Percentiles rank a stretch among this genome's conserved stretches.
These are phyloP conservation scores for Hermaeophaga mercurialis DNA, from an alignment of 2,888 invertebrate species.

Conservation along the genomic window DNA sequence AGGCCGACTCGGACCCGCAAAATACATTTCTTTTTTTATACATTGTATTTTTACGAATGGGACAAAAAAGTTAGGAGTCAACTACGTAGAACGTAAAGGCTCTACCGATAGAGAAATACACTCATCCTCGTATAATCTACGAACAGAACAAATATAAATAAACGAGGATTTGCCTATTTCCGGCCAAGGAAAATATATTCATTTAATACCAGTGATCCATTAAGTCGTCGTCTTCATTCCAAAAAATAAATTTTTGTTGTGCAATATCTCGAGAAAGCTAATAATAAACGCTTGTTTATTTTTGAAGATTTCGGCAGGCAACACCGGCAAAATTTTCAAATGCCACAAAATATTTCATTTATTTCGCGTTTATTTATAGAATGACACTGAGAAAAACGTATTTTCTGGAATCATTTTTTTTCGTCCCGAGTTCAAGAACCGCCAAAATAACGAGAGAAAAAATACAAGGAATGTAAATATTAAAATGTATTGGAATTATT, in stretches of 20 bases:
- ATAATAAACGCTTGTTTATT: conserved; percentile 29
- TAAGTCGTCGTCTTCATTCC: conserved; percentile 11
- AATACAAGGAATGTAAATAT: no score
- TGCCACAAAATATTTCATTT: conserved; percentile 14
- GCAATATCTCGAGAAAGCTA: conserved; percentile 25
- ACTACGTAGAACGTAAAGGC: no score
- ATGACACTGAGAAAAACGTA: conserved; percentile 14
- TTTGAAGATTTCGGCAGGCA: conserved; percentile 25
- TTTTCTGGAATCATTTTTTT: conserved; percentile 7
- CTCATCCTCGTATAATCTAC: no score
- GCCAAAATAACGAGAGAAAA: neutral
- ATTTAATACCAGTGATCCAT: neutral
- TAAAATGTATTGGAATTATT: no score
- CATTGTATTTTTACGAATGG: no score
- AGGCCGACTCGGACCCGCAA: no score
- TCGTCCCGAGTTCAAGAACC: conserved; percentile 22
- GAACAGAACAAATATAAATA: no score
- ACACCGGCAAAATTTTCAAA: conserved; percentile 27
- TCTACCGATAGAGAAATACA: no score
- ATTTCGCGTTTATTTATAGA: conserved; percentile 26
- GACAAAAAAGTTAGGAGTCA: no score
- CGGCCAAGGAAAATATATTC: neutral
- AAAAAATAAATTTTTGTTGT: conserved; percentile 25
- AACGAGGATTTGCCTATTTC: no score
- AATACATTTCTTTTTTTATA: no score